A percentile compares a stretch with the other conserved stretches of the same genome.
These are phyloP conservation scores for Mastomys coucha DNA, from an alignment of 2,113 vertebrate genomes.

Conservation along the genomic window DNA sequence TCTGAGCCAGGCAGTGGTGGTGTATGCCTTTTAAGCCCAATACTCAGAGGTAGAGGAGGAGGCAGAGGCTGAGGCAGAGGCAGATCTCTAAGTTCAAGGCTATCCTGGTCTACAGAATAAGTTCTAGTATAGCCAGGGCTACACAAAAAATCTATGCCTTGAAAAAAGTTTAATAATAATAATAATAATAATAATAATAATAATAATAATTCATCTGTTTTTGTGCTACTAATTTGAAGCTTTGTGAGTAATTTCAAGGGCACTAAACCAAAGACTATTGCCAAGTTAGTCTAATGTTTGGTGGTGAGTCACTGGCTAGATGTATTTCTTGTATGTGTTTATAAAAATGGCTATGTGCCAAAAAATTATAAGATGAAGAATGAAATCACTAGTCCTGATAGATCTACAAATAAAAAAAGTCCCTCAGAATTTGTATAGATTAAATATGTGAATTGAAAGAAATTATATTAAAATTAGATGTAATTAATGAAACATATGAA, in stretches of 20 bases:
- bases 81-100: neutral
- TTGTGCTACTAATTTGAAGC: conserved; percentile 27
- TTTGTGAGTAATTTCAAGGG: conserved; percentile 30
- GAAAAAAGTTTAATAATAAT: neutral
- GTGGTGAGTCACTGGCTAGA: neutral
- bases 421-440: neutral
- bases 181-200: conserved; percentile 50
- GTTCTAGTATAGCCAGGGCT: neutral
- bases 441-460: neutral
- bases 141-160: neutral
- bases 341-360: neutral
- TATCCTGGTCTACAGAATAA: neutral
- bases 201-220: conserved; percentile 2
- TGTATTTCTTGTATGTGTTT: neutral
- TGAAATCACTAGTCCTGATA: neutral
- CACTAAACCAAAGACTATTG: neutral
- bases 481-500: neutral
- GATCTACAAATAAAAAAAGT: neutral
- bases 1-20: neutral
- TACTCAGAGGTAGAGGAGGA: neutral
- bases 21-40: neutral
- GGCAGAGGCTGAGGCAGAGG: neutral
- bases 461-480: neutral
- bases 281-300: neutral
- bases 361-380: neutral